These are phyloP conservation scores for Matsumyia berberina DNA, from an alignment of 2,888 invertebrate genomes.

Conservation along the genomic window DNA sequence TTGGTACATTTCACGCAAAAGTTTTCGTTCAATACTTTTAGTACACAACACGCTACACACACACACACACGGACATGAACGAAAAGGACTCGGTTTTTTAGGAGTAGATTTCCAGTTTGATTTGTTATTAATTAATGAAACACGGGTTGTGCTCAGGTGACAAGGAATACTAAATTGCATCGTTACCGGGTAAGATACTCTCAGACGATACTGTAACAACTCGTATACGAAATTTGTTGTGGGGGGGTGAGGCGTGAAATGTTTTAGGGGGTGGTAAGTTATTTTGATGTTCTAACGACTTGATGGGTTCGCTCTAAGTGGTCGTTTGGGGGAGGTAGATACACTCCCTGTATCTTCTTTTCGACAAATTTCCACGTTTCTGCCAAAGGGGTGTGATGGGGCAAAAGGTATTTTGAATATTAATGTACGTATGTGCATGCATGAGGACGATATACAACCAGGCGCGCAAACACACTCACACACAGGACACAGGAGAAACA, in stretches of 20 bases:
- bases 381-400: neutral
- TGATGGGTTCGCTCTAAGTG: slow-evolving; percentile 50
- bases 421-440: neutral
- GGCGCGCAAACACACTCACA: neutral
- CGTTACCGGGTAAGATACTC: slow-evolving; percentile 3
- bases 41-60: neutral
- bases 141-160: slow-evolving; percentile 25
- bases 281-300: slow-evolving; percentile 59
- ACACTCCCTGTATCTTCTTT: slow-evolving; percentile 35
- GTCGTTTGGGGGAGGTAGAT: neutral
- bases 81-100: neutral
- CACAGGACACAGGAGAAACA: neutral
- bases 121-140: slow-evolving; percentile 34
- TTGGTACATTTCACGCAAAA: slow-evolving; percentile 11
- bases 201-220: neutral
- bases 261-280: slow-evolving; percentile 15
- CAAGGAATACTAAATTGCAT: slow-evolving; percentile 15
- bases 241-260: neutral
- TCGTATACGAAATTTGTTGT: neutral
- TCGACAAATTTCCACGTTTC: slow-evolving; percentile 18
- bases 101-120: slow-evolving; percentile 8
- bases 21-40: neutral
- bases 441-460: neutral
- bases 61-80: neutral
- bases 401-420: slow-evolving; percentile 38